A percentile compares a stretch with the other conserved stretches of the same genome.
Evolutionary conservation across 1,140 invertebrate genomes (phyloP).

Genomic region (Drosophila bocqueti): DNA sequence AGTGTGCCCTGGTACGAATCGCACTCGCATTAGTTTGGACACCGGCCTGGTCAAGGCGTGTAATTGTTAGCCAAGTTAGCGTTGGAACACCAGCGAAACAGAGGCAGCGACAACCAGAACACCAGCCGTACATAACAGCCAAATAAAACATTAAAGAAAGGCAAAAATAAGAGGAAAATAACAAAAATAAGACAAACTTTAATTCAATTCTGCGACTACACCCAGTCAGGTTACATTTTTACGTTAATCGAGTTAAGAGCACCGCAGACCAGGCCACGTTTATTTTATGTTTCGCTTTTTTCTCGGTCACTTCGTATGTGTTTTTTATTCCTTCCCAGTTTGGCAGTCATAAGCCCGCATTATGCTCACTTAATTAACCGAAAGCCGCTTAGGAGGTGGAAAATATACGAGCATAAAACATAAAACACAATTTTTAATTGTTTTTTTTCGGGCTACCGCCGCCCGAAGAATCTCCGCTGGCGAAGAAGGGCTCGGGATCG

Average conservation of each 20-base stretch:
- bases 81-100: constrained; percentile 59
- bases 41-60: constrained; percentile 64
- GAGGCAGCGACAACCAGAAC: constrained; percentile 43
- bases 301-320: constrained; percentile 6
- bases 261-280: constrained; percentile 34
- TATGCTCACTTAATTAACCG: constrained; percentile 80
- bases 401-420: constrained; percentile 46
- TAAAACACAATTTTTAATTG: constrained; percentile 79
- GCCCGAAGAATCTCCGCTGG: constrained; percentile 22
- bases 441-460: constrained; percentile 67
- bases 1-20: constrained; percentile 10
- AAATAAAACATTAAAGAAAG: constrained; percentile 17
- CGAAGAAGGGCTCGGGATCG: constrained; percentile 1
- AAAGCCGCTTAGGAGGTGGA: constrained; percentile 70
- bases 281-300: constrained; percentile 27
- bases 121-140: constrained; percentile 40
- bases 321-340: constrained; percentile 61
- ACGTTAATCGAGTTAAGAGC: constrained; percentile 46
- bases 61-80: constrained; percentile 81
- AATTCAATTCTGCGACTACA: constrained; percentile 56
- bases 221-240: constrained; percentile 62
- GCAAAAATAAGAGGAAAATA: neutral
- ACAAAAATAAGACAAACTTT: constrained; percentile 29
- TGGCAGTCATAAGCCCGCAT: constrained; percentile 82
- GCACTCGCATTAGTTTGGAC: constrained; percentile 57